Percentiles rank a stretch among this genome's conserved stretches.
These are phyloP conservation scores for Cotesia congregata DNA, from an alignment of 2,888 invertebrate genomes.

Conservation along the genomic window DNA sequence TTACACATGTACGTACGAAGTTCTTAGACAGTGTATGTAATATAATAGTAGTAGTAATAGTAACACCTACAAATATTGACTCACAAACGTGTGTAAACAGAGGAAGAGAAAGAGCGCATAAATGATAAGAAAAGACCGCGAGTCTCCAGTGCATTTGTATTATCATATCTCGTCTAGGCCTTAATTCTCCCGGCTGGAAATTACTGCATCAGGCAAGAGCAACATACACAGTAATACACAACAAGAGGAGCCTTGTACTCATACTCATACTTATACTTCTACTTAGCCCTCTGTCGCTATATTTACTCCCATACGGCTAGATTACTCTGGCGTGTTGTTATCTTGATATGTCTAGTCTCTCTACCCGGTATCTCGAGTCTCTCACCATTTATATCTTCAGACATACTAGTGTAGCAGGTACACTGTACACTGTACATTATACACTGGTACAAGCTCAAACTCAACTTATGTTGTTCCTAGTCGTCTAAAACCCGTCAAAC, in stretches of 20 bases:
- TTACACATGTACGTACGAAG: neutral
- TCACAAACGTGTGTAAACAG: neutral
- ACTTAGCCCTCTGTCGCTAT: too few species aligned
- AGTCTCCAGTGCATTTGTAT: slow-evolving; percentile 44
- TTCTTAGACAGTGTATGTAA: too few species aligned
- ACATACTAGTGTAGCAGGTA: neutral
- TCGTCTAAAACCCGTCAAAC: neutral
- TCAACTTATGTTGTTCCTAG: neutral
- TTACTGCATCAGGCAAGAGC: slow-evolving; percentile 53
- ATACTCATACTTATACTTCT: neutral
- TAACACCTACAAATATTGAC: neutral
- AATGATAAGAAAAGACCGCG: neutral
- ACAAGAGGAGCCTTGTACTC: neutral
- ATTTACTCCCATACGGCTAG: neutral
- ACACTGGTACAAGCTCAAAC: neutral
- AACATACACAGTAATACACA: neutral
- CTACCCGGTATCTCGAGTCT: neutral
- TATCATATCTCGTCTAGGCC: slow-evolving; percentile 57
- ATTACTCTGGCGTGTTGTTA: slow-evolving; percentile 14
- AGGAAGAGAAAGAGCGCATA: slow-evolving; percentile 16
- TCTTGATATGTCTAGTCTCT: slow-evolving; percentile 1
- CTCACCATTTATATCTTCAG: neutral
- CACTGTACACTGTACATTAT: neutral
- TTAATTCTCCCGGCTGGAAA: slow-evolving; percentile 56
- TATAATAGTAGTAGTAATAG: too few species aligned